Evolutionary conservation across 2,888 invertebrate species (phyloP), one percentile per base, ranked within the genome.

Genomic region (Hirtodrosophila cameraria): DNA sequence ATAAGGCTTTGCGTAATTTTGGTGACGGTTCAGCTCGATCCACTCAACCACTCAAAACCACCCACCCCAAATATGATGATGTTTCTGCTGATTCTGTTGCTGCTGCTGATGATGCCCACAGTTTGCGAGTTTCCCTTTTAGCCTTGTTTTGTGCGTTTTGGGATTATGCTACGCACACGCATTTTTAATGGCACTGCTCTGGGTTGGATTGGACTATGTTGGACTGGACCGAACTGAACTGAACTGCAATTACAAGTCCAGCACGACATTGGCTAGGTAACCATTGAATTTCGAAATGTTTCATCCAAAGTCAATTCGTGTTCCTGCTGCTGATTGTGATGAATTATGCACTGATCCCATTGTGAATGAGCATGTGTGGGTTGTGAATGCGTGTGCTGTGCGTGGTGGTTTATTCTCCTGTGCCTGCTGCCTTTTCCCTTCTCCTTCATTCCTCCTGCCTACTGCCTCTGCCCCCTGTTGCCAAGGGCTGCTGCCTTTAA

Each of bases 291-390:
- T 60, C 31, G 33, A 50, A 69, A 49, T 57, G n/a, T 63, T 67
- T 48, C 46, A 66, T 15, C 28, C 38, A 62, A 62, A 79, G 68
- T 70, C 80, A 59, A 68, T 71, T 80, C 68, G 46, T 53, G 74
- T 79, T 72, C 60, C 77, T 80, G 68, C 46, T 83, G 63, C 72
- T 80, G 84, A 83, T 80, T 80, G 77, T 80, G 84, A 80, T 80
- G 79, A 80, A 83, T 80, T 80, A 80, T 80, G 84, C 81, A 80
- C 81, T 59, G 52, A 35, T 48, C 15, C 59, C 60, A 70, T 70
- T 65, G 71, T 69, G 65, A 48, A 36, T 41, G 31, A 12, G 11
- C 45, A 33, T 45, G 43, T 57, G 27, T 9, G 27, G 45, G 28
- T 30, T 55, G n/a, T 43, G 18, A 31, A 25, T 36, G 54, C n/a